These are phyloP conservation scores for Rafetus swinhoei DNA, from an alignment of 2,113 vertebrate genomes.

Conservation along the genomic window DNA sequence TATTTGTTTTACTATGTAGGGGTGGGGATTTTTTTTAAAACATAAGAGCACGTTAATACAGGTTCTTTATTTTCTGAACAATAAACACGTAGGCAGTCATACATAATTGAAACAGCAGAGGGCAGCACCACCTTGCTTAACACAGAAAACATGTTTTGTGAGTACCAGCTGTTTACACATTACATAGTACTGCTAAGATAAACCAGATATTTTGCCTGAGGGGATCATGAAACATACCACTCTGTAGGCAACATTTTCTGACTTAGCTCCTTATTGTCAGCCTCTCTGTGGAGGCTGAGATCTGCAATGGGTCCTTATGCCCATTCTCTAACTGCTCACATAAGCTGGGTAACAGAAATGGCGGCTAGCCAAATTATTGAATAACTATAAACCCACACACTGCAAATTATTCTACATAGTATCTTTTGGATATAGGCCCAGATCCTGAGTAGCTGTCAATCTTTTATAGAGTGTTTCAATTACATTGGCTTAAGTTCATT, in stretches of 20 bases:
- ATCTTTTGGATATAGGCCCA: not conserved
- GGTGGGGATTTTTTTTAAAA: not conserved
- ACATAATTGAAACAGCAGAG: conserved; percentile 68
- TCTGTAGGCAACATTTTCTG: not conserved
- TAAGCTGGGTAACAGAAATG: rapidly evolving
- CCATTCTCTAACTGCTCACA: not conserved
- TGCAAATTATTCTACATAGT: not conserved
- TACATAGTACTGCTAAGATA: rapidly evolving
- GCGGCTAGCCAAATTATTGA: rapidly evolving
- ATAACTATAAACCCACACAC: too few relatives aligned
- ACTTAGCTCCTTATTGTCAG: rapidly evolving
- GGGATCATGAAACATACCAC: rapidly evolving
- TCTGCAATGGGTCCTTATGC: not conserved
- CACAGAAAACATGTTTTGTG: not conserved
- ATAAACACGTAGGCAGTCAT: not conserved
- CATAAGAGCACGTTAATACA: rapidly evolving
- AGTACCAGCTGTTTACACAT: rapidly evolving
- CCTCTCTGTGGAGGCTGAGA: rapidly evolving
- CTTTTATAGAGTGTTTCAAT: not conserved
- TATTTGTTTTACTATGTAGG: rapidly evolving
- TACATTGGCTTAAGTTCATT: not conserved
- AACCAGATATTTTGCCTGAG: rapidly evolving
- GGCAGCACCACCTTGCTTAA: conserved; percentile 68
- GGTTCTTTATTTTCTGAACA: rapidly evolving
- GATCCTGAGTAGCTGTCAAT: not conserved